Evolutionary conservation across 2,113 vertebrate genomes (phyloP), one percentile per base, ranked within the genome.

Genomic region (Myxocyprinus asiaticus): DNA sequence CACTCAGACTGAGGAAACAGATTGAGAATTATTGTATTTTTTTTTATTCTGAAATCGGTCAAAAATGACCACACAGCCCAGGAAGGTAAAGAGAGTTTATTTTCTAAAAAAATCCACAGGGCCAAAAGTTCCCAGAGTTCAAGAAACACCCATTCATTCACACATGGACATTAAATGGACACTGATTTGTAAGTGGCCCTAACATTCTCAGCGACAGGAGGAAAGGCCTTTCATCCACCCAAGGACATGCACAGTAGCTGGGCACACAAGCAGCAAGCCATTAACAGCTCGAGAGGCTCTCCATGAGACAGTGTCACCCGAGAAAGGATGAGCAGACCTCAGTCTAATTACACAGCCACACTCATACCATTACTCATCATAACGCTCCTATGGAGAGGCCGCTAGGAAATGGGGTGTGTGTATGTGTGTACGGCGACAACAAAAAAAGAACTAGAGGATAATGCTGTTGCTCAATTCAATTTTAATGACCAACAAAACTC

Each of bases 321-420:
- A 51, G 14, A 70, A 44, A 74, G 71, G 45, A 74, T 56, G 15
- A 74, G 45, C 58, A 50, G 71, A 74, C 58, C 71, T 47, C 43
- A 56, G 4, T 74, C 71, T 62, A 62, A 74, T 62, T 74, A 74
- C 71, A 62, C 71, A 43, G 12, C 3, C 7, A 44, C 70, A 72
- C 55, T 72, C 55, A 10, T 9, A 0, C 58, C 71, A 62, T 50
- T 33, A 62, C 71, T 74, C 71, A 15, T 50, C 17, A 50, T 48
- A 74, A 74, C 44, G 43, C 58, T 14, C 43, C 44, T 3, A 9
- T 14, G 44, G 70, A 74, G 58, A 47, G n/a, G 17, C 45, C 48
- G 10, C 70, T 61, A 43, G 70, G 42, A 59, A 56, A 56, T 43
- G 33, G 56, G 22, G 51, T 8, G 33, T 0, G 11, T 53, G n/a